phyloP scores from a whole-genome alignment of 2,797 vertebrate species.

The Helicolenus hilgendorfi region DNA sequence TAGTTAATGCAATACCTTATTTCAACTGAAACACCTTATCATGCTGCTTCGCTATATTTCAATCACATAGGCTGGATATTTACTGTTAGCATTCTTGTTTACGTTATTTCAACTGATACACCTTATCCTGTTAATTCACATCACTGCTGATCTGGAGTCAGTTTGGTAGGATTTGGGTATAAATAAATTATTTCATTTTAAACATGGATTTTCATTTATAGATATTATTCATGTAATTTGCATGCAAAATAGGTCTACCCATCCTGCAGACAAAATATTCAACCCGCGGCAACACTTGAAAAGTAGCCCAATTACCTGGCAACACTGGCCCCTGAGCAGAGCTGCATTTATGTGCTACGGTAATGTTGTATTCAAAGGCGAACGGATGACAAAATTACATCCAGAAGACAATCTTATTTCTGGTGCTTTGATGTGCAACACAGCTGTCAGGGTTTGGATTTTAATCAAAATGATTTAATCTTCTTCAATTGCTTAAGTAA shows the following conservation, averaged over 20 bases:
- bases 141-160: neutral
- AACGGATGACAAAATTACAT: neutral
- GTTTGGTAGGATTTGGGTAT: neutral
- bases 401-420: neutral
- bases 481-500: conserved; percentile 1
- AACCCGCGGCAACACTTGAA: neutral
- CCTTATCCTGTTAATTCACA: neutral
- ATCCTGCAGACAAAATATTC: neutral
- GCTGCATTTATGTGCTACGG: neutral
- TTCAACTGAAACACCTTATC: neutral
- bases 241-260: neutral
- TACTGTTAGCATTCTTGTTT: neutral
- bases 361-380: neutral
- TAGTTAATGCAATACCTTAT: neutral
- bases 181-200: neutral
- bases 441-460: neutral
- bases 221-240: neutral
- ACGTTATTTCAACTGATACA: neutral
- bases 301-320: neutral
- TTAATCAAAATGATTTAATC: conserved; percentile 10
- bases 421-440: conserved; percentile 5
- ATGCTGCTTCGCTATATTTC: neutral
- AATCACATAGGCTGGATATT: neutral
- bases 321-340: neutral
- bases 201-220: neutral